phyloP scores from a whole-genome alignment of 2,113 vertebrate genomes.

The Circaetus cinerascens region DNA sequence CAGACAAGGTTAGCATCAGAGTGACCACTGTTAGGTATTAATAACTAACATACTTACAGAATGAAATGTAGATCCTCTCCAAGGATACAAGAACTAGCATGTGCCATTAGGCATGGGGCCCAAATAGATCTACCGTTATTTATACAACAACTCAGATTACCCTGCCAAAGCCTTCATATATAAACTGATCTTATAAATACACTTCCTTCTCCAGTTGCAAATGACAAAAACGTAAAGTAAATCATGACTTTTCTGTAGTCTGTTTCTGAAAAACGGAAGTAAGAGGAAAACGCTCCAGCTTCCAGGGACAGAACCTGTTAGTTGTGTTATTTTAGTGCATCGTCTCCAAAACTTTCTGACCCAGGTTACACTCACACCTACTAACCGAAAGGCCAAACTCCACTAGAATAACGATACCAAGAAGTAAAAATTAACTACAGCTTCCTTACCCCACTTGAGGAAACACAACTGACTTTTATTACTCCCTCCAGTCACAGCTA shows the following conservation, averaged over 20 bases:
- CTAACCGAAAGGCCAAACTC: not conserved
- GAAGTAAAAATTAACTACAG: not conserved
- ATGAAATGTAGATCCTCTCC: not conserved
- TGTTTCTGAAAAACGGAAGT: not conserved
- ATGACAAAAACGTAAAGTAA: accelerated
- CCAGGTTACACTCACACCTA: accelerated
- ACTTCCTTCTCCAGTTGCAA: not conserved
- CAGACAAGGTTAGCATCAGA: not conserved
- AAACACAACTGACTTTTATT: accelerated
- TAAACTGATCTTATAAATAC: not conserved
- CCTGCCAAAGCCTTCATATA: not conserved
- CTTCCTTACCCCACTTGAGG: not conserved
- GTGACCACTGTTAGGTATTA: not conserved
- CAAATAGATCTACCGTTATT: not conserved
- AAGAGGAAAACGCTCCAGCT: not conserved
- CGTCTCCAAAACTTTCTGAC: not conserved
- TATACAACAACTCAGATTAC: not conserved
- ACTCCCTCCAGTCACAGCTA: not conserved
- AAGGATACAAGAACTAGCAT: not conserved
- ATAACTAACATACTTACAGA: not conserved
- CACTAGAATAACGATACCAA: accelerated
- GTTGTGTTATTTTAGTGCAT: not conserved
- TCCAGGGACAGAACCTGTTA: not conserved
- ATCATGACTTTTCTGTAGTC: accelerated
- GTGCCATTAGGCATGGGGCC: not conserved